These are phyloP conservation scores for Deroptyus accipitrinus DNA, from an alignment of 2,113 vertebrate species.

Conservation along the genomic window DNA sequence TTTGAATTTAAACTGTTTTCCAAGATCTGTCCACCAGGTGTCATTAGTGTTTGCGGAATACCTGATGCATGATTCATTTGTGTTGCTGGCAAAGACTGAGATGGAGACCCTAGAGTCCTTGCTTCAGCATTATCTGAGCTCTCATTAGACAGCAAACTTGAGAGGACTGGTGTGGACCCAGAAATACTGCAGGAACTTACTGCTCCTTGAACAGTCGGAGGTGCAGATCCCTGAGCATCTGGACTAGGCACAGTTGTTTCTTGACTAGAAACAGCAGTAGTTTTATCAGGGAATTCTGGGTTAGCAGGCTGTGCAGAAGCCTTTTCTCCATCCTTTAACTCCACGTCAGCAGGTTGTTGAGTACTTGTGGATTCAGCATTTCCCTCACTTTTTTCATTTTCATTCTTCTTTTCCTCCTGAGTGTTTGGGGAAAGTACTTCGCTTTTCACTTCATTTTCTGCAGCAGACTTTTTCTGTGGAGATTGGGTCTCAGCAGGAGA, in stretches of 20 bases:
- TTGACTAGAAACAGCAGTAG: constrained; percentile 24
- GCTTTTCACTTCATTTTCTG: constrained; percentile 71
- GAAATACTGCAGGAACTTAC: constrained; percentile 70
- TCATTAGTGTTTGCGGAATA: constrained; percentile 73
- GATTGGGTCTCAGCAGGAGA: constrained; percentile 45
- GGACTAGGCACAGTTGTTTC: constrained; percentile 61
- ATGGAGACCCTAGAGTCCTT: constrained; percentile 76
- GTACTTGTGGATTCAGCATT: constrained; percentile 33
- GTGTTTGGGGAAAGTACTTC: constrained; percentile 71
- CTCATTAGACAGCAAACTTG: constrained; percentile 86
- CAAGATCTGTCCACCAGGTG: constrained; percentile 71
- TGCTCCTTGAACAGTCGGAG: constrained; percentile 54
- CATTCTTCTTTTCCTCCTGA: constrained; percentile 72
- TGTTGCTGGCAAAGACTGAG: constrained; percentile 72
- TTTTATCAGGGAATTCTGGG: constrained; percentile 54
- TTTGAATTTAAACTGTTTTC: constrained; percentile 73
- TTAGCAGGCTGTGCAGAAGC: constrained; percentile 21
- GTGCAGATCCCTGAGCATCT: constrained; percentile 55
- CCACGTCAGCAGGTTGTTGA: constrained; percentile 74
- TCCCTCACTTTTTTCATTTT: constrained; percentile 65
- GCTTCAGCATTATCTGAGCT: constrained; percentile 78
- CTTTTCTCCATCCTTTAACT: constrained; percentile 68
- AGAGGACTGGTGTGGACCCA: constrained; percentile 82
- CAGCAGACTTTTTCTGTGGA: constrained; percentile 64
- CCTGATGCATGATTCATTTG: constrained; percentile 71